phyloP scores from a whole-genome alignment of 2,113 vertebrate species.

The Eptesicus fuscus region DNA sequence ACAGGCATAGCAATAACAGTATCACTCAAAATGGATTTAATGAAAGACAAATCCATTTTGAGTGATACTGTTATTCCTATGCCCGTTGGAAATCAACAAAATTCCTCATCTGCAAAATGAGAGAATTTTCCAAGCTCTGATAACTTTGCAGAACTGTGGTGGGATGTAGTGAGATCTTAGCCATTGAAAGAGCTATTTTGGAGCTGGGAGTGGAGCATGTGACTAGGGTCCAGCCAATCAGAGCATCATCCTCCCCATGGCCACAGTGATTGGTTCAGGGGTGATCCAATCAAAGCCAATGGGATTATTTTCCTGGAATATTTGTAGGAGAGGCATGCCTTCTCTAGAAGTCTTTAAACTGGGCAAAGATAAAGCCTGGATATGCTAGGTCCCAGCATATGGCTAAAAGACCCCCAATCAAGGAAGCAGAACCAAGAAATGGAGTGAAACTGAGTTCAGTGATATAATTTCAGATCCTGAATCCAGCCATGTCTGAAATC shows the following conservation, averaged over 20 bases:
- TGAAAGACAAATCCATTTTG: neutral
- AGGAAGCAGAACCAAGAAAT: neutral
- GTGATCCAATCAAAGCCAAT: neutral
- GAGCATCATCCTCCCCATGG: neutral
- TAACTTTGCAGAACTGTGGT: neutral
- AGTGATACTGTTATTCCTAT: neutral
- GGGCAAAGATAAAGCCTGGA: neutral
- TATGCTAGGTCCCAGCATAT: neutral
- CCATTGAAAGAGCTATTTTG: neutral
- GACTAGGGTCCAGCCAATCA: neutral
- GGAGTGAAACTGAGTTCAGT: neutral
- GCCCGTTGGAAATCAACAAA: neutral
- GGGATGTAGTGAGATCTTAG: neutral
- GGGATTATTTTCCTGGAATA: neutral
- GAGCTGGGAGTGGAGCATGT: neutral
- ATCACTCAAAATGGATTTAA: no score
- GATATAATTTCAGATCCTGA: neutral
- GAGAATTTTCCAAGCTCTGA: neutral
- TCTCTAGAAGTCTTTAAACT: neutral
- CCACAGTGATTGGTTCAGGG: neutral
- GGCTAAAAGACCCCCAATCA: neutral
- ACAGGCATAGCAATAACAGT: no score
- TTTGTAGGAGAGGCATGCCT: neutral
- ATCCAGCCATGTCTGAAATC: neutral
- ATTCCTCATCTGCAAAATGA: neutral